Conservation (phyloP, 2,797 vertebrate species). For the Buceros bicornis region DNA sequence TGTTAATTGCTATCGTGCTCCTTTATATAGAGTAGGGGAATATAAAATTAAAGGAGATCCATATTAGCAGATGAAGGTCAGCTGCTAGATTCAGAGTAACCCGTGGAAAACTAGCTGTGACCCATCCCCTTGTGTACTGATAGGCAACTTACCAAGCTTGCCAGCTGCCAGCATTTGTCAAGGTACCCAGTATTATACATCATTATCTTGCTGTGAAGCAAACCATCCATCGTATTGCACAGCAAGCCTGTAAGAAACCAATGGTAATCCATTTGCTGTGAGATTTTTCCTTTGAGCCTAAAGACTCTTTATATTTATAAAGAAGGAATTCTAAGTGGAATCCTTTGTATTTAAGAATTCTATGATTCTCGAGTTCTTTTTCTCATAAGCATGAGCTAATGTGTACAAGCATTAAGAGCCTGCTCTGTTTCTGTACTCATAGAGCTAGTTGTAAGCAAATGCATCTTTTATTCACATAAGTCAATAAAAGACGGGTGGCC, state of each 20-base stretch:
- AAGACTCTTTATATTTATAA: neutral
- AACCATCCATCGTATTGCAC: neutral
- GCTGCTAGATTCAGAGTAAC: no score
- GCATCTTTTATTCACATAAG: neutral
- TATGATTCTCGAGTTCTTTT: neutral
- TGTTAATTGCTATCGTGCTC: no score
- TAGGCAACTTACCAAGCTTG: no score
- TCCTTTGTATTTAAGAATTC: neutral
- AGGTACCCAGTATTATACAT: neutral
- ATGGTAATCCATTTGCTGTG: neutral
- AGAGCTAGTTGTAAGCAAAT: slow-evolving; percentile 21
- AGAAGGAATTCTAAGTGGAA: neutral
- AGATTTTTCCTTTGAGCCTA: neutral
- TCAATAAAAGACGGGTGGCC: neutral
- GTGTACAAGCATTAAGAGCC: neutral
- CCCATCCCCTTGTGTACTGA: no score
- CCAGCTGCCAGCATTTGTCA: no score
- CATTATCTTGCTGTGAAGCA: neutral
- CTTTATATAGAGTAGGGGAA: no score
- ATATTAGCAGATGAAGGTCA: no score
- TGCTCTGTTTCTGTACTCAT: neutral
- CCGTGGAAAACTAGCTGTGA: no score
- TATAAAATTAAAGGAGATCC: no score
- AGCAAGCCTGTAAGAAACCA: neutral
- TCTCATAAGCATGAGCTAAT: neutral